These are phyloP conservation scores for Ectropis crepuscularia DNA, from an alignment of 2,888 invertebrate genomes.

Conservation along the genomic window DNA sequence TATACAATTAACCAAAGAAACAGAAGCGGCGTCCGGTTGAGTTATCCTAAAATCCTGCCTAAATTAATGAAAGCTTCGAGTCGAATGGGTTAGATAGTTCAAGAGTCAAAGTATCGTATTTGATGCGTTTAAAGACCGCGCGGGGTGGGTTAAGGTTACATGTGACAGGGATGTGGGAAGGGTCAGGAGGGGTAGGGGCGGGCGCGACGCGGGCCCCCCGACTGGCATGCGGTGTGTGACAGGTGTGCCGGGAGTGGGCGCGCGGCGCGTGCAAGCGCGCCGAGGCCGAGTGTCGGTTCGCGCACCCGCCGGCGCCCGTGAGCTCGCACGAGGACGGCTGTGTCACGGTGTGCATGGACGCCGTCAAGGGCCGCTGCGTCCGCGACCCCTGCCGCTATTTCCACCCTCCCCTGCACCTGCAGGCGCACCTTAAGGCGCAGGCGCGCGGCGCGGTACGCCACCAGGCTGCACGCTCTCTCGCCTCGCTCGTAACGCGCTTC, in stretches of 20 bases:
- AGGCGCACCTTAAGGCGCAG: slow-evolving; percentile 99
- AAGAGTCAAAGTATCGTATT: neutral
- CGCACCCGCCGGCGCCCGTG: slow-evolving; percentile 98
- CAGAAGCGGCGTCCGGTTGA: slow-evolving; percentile 80
- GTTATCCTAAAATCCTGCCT: slow-evolving; percentile 31
- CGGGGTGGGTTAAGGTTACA: slow-evolving; percentile 10
- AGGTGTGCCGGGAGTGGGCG: slow-evolving; percentile 99
- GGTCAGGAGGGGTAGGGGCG: slow-evolving; percentile 44
- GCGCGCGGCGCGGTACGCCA: slow-evolving; percentile 96
- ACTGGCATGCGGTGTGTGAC: slow-evolving; percentile 78
- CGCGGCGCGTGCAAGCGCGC: slow-evolving; percentile 99
- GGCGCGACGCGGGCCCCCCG: slow-evolving; percentile 56
- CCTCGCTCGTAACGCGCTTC: slow-evolving; percentile 80
- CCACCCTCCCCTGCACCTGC: slow-evolving; percentile 99
- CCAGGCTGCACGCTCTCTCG: slow-evolving; percentile 85
- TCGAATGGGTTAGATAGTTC: neutral
- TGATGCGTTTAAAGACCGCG: too few relatives aligned
- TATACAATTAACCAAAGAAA: slow-evolving; percentile 31
- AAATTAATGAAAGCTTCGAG: slow-evolving; percentile 10
- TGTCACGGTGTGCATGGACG: slow-evolving; percentile 99
- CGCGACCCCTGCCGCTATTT: slow-evolving; percentile 99
- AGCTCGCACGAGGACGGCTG: slow-evolving; percentile 98
- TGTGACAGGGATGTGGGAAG: slow-evolving; percentile 42
- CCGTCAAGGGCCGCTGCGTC: slow-evolving; percentile 99
- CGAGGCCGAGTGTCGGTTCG: slow-evolving; percentile 99